Evolutionary conservation across 2,888 invertebrate species (phyloP), one percentile per base, ranked within the genome.

Genomic region (Stictocephala bisonia): DNA sequence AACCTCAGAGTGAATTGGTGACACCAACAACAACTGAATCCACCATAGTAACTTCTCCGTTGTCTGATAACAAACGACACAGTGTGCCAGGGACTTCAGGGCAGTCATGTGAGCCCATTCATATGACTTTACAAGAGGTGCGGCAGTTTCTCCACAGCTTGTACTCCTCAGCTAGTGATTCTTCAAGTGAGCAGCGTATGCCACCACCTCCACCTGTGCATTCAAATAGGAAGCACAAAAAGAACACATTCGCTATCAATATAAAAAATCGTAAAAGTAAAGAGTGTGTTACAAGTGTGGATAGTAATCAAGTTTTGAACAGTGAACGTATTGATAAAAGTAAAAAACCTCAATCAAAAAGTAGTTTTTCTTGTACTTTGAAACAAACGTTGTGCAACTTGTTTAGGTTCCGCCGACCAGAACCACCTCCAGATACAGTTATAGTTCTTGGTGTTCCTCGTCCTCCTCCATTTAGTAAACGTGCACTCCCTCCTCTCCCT

Each of bases 351-450:
- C 87, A 6, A 22, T 86, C 87, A 70, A 76, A 77, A 71, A 85
- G 86, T 78, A 88, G 92, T 79, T 89, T 93, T 82, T 91, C 93
- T 3, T 83, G 90, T 72, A 91, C 90, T 84, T 87, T 94, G 74
- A 94, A 94, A 84, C 93, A 94, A 82, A 93, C 93, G 58, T 88
- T 95, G 81, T 94, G 94, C 83, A 94, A 93, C 84, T 89, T 94
- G 83, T 94, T 94, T 84, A 89, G 92, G 80, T 73, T 73, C 35
- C 68, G 69, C 9, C 18, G 69, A 29, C 56, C 68, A 4, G 73
- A 75, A 22, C 74, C 69, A 13, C 53, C 60, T 13, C 41, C 75
- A 7, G 76, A 76, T 26, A 67, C 77, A 18, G 76, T 79, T 15
- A 71, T 78, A n/a, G 78, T 78, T 67, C 71, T 79, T 15, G 79